Percentiles rank a stretch among this genome's conserved stretches.
These are phyloP conservation scores for Selenia dentaria DNA, from an alignment of 2,888 invertebrate species.

Conservation along the genomic window DNA sequence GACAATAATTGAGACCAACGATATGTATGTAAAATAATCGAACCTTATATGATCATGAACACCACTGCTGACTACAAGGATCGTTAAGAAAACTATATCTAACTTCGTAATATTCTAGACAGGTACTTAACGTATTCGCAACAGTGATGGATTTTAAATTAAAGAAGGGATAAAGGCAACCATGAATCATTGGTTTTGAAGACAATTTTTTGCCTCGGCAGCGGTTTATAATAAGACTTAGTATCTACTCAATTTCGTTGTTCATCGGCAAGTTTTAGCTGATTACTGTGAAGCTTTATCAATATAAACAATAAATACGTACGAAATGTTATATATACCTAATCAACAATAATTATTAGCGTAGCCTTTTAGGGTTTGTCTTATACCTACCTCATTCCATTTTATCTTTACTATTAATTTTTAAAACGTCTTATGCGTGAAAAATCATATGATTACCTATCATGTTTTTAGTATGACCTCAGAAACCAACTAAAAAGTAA, in stretches of 20 bases:
- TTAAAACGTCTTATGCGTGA: no score
- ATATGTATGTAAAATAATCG: constrained; percentile 6
- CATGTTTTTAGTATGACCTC: no score
- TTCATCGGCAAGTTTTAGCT: constrained; percentile 37
- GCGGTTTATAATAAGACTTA: no score
- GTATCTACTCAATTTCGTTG: no score
- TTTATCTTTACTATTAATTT: constrained; percentile 1
- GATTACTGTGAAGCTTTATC: constrained; percentile 67
- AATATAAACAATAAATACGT: constrained; percentile 71
- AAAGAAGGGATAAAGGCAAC: background rate
- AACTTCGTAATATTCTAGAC: background rate
- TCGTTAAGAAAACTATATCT: background rate
- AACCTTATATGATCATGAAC: constrained; percentile 5
- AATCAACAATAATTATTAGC: constrained; percentile 15
- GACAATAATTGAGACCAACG: constrained; percentile 19
- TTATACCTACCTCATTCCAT: constrained; percentile 11
- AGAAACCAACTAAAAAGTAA: no score
- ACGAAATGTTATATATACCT: constrained; percentile 38
- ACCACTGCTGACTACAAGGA: constrained; percentile 5
- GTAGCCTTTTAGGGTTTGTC: constrained; percentile 18
- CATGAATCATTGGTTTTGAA: background rate
- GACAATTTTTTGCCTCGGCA: no score
- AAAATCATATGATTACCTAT: no score
- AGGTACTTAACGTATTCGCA: background rate
- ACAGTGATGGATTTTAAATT: no score